These are phyloP conservation scores for Parazoanthus darwini DNA, from an alignment of 92 coral and sea anemone genomes.

Conservation along the genomic window DNA sequence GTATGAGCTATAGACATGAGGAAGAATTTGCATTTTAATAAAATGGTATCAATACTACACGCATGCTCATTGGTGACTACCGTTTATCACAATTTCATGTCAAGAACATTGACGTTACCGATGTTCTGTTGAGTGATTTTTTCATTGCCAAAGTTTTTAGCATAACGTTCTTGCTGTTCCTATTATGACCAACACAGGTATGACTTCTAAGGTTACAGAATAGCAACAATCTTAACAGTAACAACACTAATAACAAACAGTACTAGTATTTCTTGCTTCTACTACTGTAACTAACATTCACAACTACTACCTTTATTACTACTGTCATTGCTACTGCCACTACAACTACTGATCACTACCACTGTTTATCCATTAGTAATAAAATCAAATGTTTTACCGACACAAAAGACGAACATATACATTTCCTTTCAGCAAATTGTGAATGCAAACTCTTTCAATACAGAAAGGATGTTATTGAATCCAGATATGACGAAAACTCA, in stretches of 20 bases:
- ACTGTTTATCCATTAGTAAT: too few relatives aligned
- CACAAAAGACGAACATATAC: too few relatives aligned
- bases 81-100: too few relatives aligned
- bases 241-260: neutral
- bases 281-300: constrained; percentile 6
- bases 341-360: neutral
- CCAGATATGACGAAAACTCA: too few relatives aligned
- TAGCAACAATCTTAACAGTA: neutral
- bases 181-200: neutral
- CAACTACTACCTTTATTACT: constrained; percentile 9
- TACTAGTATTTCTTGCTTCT: neutral
- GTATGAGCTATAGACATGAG: neutral
- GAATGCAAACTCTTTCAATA: too few relatives aligned
- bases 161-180: too few relatives aligned
- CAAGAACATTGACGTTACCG: too few relatives aligned
- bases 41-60: neutral
- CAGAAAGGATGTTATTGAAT: too few relatives aligned
- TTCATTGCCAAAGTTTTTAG: too few relatives aligned
- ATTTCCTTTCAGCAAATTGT: too few relatives aligned
- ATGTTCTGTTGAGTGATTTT: too few relatives aligned
- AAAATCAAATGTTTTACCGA: too few relatives aligned
- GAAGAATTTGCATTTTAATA: neutral
- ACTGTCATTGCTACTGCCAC: constrained; percentile 14
- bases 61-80: neutral
- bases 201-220: neutral